A percentile compares a stretch with the other conserved stretches of the same genome.
phyloP scores from a whole-genome alignment of 2,888 invertebrate genomes.

The Oligia latruncula region DNA sequence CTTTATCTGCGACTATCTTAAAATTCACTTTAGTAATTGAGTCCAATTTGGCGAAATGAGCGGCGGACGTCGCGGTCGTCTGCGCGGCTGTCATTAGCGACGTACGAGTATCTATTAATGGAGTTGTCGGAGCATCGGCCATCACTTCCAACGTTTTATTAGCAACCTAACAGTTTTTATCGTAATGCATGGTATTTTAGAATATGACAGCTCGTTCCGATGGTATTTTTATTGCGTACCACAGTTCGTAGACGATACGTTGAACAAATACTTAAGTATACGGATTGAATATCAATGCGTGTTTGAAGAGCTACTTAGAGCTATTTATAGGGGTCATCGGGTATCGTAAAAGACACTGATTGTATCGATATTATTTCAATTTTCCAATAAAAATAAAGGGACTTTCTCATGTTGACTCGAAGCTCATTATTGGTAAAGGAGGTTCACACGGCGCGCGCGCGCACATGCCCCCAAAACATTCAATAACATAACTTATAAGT shows the following conservation, averaged over 20 bases:
- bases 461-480: conserved; percentile 82
- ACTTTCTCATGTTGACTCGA: conserved; percentile 75
- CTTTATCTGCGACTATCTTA: conserved; percentile 69
- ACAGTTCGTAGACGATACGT: conserved; percentile 59
- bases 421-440: conserved; percentile 75
- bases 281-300: conserved; percentile 72
- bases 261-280: conserved; percentile 71
- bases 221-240: conserved; percentile 74
- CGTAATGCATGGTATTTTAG: conserved; percentile 72
- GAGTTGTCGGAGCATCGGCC: conserved; percentile 72
- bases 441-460: conserved; percentile 77
- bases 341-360: conserved; percentile 77
- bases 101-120: conserved; percentile 74
- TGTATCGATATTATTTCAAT: conserved; percentile 81
- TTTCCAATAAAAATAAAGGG: conserved; percentile 72
- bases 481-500: conserved; percentile 88
- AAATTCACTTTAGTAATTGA: conserved; percentile 81
- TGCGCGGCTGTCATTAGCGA: conserved; percentile 75
- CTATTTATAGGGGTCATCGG: conserved; percentile 75
- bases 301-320: conserved; percentile 68
- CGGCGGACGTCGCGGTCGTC: conserved; percentile 48
- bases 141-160: conserved; percentile 77
- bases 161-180: conserved; percentile 73
- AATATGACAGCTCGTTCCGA: conserved; percentile 75
- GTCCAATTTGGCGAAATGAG: conserved; percentile 81